Evolutionary conservation across 1,140 invertebrate genomes (phyloP).

Genomic region (Drosophila bipectinata): DNA sequence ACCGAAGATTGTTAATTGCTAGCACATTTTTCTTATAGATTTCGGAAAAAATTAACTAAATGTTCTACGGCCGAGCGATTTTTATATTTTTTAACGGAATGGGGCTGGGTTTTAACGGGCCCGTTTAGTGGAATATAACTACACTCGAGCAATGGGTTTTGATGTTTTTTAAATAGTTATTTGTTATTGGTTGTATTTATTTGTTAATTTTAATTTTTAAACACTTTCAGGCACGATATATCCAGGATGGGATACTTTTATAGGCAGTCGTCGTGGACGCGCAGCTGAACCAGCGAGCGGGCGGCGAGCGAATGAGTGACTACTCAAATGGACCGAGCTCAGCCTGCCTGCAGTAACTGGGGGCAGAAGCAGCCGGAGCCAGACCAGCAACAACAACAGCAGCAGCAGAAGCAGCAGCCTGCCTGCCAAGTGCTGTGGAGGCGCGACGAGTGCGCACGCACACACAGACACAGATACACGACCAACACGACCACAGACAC

Average conservation of each 20-base stretch:
- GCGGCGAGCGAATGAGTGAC: constrained; percentile 78
- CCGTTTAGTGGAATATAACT: constrained; percentile 30
- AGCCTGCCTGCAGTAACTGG: constrained; percentile 52
- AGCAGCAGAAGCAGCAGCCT: constrained; percentile 40
- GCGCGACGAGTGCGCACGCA: constrained; percentile 76
- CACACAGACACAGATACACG: constrained; percentile 27
- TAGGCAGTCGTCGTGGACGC: constrained; percentile 58
- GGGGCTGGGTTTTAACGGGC: constrained; percentile 41
- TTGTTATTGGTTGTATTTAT: constrained; percentile 3
- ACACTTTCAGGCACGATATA: constrained; percentile 35
- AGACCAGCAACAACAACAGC: constrained; percentile 31
- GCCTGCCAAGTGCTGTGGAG: constrained; percentile 67
- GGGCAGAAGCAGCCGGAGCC: constrained; percentile 62
- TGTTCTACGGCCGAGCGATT: constrained; percentile 48
- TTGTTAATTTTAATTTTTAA: constrained; percentile 6
- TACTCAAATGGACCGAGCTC: constrained; percentile 77
- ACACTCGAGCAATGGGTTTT: constrained; percentile 6
- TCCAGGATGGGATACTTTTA: constrained; percentile 21
- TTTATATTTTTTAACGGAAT: constrained; percentile 54
- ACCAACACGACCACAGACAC: constrained; percentile 8
- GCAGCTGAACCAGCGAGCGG: constrained; percentile 80
- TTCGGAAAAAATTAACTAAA: constrained; percentile 31
- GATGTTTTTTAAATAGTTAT: constrained; percentile 6
- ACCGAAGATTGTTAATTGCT: constrained; percentile 50
- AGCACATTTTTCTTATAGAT: constrained; percentile 53